Base-by-base conservation (phyloP, 2,113 vertebrate species). In the Silurus meridionalis region DNA sequence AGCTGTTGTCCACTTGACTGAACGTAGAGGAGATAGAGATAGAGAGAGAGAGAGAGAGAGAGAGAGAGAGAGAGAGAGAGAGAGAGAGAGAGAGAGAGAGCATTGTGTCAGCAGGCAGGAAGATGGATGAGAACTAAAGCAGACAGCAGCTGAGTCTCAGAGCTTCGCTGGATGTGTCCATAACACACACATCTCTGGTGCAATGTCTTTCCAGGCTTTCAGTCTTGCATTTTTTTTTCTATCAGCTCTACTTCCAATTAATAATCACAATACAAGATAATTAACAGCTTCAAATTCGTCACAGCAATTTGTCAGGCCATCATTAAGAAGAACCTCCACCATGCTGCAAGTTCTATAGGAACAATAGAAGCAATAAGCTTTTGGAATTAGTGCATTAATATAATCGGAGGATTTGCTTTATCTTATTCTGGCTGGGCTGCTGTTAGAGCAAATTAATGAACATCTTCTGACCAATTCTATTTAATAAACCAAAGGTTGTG, bases 101-200 rank as follows among this genome's bases (percentile, higher is more conserved):
- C 66, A 67, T 85, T 87, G 86, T 90, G 88, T 94, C 91, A 89
- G 74, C 85, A 90, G 77, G 80, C 25, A 64, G 81, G 72, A 89
- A 91, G 91, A 93, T 90, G 91, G 90, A 92, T 92, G 89, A 88
- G 71, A 80, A 71, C 13, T 84, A 55, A 52, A 72, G 67, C 91
- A 89, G 90, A 90, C 90, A 80, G 90, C 89, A 92, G 90, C 88
- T 90, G 88, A 85, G 74, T 84, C 85, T 83, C 60, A 79, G 69
- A 61, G 83, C 46, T 53, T 78, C 61, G 17, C 21, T 72, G 86
- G 82, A 48, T 83, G 80, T 80, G 87, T 74, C 75, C 81, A n/a
- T 14, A 75, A 80, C 60, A 69, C 53, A 66, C 77, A 37, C 81
- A 75, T 21, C 53, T 25, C 50, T 78, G 52, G 13, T 57, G 25